Base-by-base conservation (phyloP, 1,140 invertebrate species). In the Caenorhabditis inopinata region DNA sequence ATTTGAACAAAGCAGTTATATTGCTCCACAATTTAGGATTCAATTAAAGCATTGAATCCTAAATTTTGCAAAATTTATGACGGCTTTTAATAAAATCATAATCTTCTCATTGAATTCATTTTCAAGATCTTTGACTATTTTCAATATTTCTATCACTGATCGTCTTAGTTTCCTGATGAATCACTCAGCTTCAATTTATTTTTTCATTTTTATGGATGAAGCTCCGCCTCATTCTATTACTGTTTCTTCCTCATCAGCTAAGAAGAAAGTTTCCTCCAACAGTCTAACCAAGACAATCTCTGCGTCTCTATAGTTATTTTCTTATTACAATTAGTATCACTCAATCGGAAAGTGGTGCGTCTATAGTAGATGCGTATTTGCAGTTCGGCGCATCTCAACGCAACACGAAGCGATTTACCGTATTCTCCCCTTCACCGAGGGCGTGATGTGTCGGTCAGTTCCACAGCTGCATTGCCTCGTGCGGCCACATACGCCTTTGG, bases 271-370 rank as follows among this genome's bases (percentile, higher is more conserved):
- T n/a, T n/a, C n/a, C n/a, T 42, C 38, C 38, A 42, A 42, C 5
- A 93, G 94, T 90, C 92, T 93, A n/a, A 1, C n/a, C n/a, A 11
- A 14, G 1, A 11, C 18, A n/a, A 16, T 27, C 1, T 58, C 58
- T 68, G 58, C 32, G 58, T 68, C 58, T 42, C 32, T 38, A 21
- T 18, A 11, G 6, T 25, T 11, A 18, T 42, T 9, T n/a, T n/a
- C n/a, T 21, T 9, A 62, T n/a, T 29, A 38, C 32, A 11, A 21
- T 38, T 16, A 14, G 25, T 58, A 29, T 32, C 51, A 23, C 16
- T 32, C 51, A 4, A 32, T 68, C 58, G 58, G 58, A 68, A 12
- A 68, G n/a, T 68, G 6, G 58, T 38, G 58, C 58, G 58, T 68
- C n/a, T 18, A 12, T 25, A 35, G 92, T 92, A 2, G 58, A 18